phyloP scores from a whole-genome alignment of 2,888 invertebrate species.

The Melanophora roralis region DNA sequence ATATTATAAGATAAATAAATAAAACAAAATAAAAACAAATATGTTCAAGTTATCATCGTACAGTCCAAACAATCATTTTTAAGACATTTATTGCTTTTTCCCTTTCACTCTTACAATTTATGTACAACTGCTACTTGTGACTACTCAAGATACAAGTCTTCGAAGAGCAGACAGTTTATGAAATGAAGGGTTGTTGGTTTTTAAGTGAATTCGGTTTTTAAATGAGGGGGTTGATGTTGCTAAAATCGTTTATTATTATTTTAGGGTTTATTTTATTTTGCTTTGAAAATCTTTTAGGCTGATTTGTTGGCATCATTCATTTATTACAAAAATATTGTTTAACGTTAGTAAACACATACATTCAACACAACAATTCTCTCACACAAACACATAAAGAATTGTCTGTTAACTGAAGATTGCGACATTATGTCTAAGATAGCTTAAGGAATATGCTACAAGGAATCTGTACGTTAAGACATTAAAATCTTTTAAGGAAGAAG shows the following conservation, averaged over 20 bases:
- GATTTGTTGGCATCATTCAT: conserved; percentile 10
- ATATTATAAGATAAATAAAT: neutral
- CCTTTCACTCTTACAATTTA: neutral
- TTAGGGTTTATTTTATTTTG: conserved; percentile 13
- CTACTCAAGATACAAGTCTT: neutral
- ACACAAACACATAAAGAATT: neutral
- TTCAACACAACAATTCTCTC: neutral
- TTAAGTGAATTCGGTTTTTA: no score
- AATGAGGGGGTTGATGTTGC: neutral
- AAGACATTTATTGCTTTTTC: conserved; percentile 40
- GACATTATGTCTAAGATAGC: neutral
- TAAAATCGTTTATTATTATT: conserved; percentile 7
- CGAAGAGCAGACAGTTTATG: neutral
- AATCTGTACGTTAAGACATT: neutral
- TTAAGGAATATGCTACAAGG: neutral
- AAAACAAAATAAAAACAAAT: conserved; percentile 11
- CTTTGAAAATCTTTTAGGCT: conserved; percentile 20
- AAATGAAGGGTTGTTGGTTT: conserved; percentile 1
- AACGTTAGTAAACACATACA: conserved; percentile 28
- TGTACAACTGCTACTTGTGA: neutral
- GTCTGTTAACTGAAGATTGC: neutral
- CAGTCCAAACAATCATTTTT: conserved; percentile 34
- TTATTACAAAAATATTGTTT: conserved; percentile 7
- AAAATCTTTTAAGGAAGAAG: neutral
- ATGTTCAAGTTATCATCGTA: conserved; percentile 28